Evolutionary conservation across 2,888 invertebrate genomes (phyloP).

Genomic region (Nomada flava): DNA sequence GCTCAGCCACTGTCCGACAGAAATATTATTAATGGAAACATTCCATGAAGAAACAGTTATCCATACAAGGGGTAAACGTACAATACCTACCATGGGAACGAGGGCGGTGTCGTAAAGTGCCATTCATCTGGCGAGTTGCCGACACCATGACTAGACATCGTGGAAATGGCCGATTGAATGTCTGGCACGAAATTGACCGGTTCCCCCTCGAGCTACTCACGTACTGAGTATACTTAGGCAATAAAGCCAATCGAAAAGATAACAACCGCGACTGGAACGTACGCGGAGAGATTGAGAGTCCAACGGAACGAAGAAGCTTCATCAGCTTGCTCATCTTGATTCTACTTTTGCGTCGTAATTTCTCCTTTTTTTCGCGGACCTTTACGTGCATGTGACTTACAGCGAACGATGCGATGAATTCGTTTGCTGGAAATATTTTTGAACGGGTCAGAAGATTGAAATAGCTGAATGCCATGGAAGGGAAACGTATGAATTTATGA

Average conservation of each 20-base stretch:
- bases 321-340: slow-evolving; percentile 34
- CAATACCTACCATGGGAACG: slow-evolving; percentile 31
- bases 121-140: slow-evolving; percentile 42
- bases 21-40: slow-evolving; percentile 39
- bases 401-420: background rate
- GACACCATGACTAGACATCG: slow-evolving; percentile 38
- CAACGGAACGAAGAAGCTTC: slow-evolving; percentile 13
- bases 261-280: slow-evolving; percentile 35
- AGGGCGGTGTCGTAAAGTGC: slow-evolving; percentile 26
- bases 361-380: background rate
- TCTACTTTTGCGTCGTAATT: slow-evolving; percentile 12
- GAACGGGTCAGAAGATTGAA: no score
- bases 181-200: slow-evolving; percentile 51
- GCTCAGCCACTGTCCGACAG: background rate
- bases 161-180: slow-evolving; percentile 46
- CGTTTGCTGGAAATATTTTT: background rate
- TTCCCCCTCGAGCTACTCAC: slow-evolving; percentile 51
- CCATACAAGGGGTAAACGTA: slow-evolving; percentile 28
- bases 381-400: background rate
- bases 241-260: slow-evolving; percentile 60
- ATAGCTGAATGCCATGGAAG: no score
- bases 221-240: slow-evolving; percentile 42
- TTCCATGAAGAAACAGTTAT: slow-evolving; percentile 33
- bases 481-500: no score
- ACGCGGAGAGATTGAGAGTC: slow-evolving; percentile 38